These are phyloP conservation scores for Drosophila albomicans DNA, from an alignment of 1,140 invertebrate species.

Conservation along the genomic window DNA sequence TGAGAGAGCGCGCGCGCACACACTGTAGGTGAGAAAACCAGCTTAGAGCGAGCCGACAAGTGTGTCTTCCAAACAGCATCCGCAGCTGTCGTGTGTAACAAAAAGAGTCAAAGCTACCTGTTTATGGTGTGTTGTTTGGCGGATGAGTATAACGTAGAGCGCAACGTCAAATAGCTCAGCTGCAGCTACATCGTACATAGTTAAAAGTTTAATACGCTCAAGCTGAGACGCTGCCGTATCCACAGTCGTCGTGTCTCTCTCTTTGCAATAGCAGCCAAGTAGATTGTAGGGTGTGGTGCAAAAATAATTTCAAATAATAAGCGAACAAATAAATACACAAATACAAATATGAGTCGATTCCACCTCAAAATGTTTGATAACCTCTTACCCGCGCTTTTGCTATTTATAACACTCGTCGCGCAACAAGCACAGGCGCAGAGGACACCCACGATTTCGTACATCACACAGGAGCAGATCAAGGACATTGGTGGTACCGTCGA, in stretches of 20 bases:
- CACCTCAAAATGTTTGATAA: constrained; percentile 31
- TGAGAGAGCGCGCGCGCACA: constrained; percentile 46
- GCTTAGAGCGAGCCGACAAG: constrained; percentile 76
- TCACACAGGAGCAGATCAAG: constrained; percentile 95
- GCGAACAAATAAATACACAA: constrained; percentile 4
- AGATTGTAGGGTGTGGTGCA: constrained; percentile 70
- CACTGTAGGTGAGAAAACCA: constrained; percentile 59
- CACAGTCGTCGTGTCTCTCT: constrained; percentile 47
- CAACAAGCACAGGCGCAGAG: constrained; percentile 87
- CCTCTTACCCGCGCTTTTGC: constrained; percentile 25
- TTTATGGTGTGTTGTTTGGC: constrained; percentile 50
- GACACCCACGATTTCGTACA: constrained; percentile 95
- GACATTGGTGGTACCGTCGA: constrained; percentile 96
- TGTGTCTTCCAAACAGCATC: constrained; percentile 67
- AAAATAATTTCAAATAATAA: constrained; percentile 22
- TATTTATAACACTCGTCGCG: constrained; percentile 51
- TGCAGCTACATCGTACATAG: constrained; percentile 28
- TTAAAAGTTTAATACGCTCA: constrained; percentile 46
- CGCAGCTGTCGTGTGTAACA: constrained; percentile 48
- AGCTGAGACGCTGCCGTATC: constrained; percentile 1
- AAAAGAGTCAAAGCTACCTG: constrained; percentile 67
- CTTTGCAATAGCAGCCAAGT: constrained; percentile 25
- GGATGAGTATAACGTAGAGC: constrained; percentile 40
- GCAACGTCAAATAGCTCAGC: constrained; percentile 41
- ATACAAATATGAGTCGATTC: constrained; percentile 53